Base-by-base conservation (phyloP, 1,140 invertebrate genomes). In the Plectrocnemia conspersa region DNA sequence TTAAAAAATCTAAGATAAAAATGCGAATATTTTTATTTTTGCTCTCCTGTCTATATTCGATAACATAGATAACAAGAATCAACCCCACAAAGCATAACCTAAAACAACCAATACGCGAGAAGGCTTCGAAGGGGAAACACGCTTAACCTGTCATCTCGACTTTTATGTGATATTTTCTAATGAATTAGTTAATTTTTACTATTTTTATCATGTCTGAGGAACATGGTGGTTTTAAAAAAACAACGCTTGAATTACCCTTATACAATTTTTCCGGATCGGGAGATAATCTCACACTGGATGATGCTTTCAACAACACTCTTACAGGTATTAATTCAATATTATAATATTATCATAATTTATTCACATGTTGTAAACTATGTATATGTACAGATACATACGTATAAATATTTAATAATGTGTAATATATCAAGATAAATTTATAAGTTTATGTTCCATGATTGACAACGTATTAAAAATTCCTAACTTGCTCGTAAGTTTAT, bases 251-350 rank as follows among this genome's bases (percentile, higher is more conserved):
- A 64, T 66, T 75, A 11, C 65, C 67, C 16, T 68, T 69, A 63
- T 69, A 66, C 49, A 75, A 75, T 66, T 74, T 70, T 66, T 65
- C 73, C 23, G 73, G 71, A 71, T 67, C 72, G 21, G 68, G 68
- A 41, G 69, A 69, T 65, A 74, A 74, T 68, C 68, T 66, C 13
- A 69, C 70, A 27, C 64, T 69, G 60, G 70, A 70, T 18, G 70
- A 71, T 59, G 66, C 68, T 55, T 70, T n/a, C 46, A 75, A 75
- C 63, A 70, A 71, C 42, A 74, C 72, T 22, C 69, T 73, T 66
- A 68, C 70, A 9, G 66, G 68, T 67, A 70, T 71, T 73, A 65
- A 52, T 54, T 56, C 42, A 19, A 18, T 41, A 25, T 16, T n/a
- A n/a, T n/a, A n/a, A n/a, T n/a, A n/a, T n/a, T n/a, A n/a, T n/a